Base-by-base conservation (phyloP, 1,140 invertebrate species). In the Nymphalis io region DNA sequence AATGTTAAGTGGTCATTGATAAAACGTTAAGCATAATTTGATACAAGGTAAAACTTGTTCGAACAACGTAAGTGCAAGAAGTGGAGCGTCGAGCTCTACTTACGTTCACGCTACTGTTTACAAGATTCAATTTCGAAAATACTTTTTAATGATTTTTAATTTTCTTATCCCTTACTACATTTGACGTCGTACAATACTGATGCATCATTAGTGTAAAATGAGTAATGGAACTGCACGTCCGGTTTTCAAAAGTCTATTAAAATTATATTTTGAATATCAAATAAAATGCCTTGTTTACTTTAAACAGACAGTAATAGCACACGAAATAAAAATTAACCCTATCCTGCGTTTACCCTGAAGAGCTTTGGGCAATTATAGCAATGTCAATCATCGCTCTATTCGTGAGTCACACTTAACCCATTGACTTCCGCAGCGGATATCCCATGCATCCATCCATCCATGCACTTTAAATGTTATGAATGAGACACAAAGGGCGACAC, bases 401-500 rank as follows among this genome's bases (percentile, higher is more conserved):
- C 69, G 69, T 77, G 72, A 77, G 65, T 75, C 75, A 78, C 46
- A 67, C 57, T 59, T 60, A 72, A 66, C 63, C 64, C 44, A 39
- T 66, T 71, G 70, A 67, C 75, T 78, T 80, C 78, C 75, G 62
- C 62, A 70, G 60, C 71, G 75, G 75, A 78, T 72, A 75, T 75
- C 73, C 64, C 65, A 73, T 68, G 57, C 66, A 61, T 59, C 72
- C 73, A 73, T 59, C 72, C 73, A 73, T 79, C 76, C 76, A 66
- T 75, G 72, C 80, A 80, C 77, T 77, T 72, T 71, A 74, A 78
- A 74, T 67, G 64, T 67, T 74, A 61, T 76, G 77, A 84, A 81
- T 82, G 81, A 82, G 67, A 78, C 72, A 84, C 84, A 84, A 86
- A 84, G 78, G 77, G 74, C 75, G 75, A 76, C 75, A 79, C 80